Percentiles rank a stretch among this genome's conserved stretches.
Evolutionary conservation across 2,888 invertebrate species (phyloP).

Genomic region (Agrotis puta): DNA sequence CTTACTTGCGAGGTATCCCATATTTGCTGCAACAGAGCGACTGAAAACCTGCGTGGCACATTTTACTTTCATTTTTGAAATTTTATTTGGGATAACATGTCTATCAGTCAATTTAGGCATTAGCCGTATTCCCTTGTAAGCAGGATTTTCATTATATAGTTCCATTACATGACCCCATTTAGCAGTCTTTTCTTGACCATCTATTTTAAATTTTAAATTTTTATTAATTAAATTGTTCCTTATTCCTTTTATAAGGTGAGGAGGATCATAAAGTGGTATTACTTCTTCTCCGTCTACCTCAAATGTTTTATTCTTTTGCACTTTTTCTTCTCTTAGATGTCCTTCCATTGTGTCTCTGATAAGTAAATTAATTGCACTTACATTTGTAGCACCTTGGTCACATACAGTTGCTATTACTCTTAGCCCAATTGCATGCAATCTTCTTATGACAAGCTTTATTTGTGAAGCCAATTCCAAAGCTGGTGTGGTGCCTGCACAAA

Average conservation of each 20-base stretch:
- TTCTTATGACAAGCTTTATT: too few species aligned
- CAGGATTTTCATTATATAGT: neutral
- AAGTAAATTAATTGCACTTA: slow-evolving; percentile 8
- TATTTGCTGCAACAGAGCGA: too few species aligned
- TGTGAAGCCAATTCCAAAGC: too few species aligned
- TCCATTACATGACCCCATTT: neutral
- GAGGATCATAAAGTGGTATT: slow-evolving; percentile 22
- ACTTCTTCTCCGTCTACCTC: slow-evolving; percentile 8
- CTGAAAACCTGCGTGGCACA: too few species aligned
- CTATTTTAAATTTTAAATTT: slow-evolving; percentile 22
- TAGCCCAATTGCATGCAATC: slow-evolving; percentile 3
- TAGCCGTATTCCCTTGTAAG: neutral
- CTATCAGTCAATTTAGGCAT: neutral
- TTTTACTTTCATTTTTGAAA: too few species aligned
- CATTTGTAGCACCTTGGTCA: slow-evolving; percentile 34
- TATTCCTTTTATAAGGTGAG: slow-evolving; percentile 37
- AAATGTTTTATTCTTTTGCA: too few species aligned
- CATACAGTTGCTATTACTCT: slow-evolving; percentile 29
- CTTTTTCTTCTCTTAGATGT: too few species aligned
- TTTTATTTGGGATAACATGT: neutral
- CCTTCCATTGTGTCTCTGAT: slow-evolving; percentile 1
- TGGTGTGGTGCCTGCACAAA: too few species aligned
- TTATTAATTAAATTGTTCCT: slow-evolving; percentile 26
- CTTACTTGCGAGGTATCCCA: too few species aligned
- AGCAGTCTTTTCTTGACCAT: neutral